Conservation (phyloP, 2,888 invertebrate genomes). For the Rhamnusium bicolor region DNA sequence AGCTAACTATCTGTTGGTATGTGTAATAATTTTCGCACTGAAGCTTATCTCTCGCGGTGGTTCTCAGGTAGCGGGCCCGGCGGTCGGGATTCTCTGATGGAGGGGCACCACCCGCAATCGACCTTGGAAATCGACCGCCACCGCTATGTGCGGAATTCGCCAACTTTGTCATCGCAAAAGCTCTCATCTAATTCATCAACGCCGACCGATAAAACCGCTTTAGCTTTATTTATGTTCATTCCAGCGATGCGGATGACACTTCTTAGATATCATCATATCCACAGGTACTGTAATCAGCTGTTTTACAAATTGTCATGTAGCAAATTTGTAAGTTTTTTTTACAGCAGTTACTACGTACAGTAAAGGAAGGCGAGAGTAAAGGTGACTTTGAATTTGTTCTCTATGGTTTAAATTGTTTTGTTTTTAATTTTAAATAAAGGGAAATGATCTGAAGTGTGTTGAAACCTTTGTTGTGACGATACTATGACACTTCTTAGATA, state of each 20-base stretch:
- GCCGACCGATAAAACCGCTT: background rate
- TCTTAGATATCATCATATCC: background rate
- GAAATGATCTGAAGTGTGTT: too few relatives aligned
- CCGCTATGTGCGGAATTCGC: conserved; percentile 62
- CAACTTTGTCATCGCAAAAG: conserved; percentile 27
- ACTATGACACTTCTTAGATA: background rate
- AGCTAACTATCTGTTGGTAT: conserved; percentile 36
- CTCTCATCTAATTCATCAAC: conserved; percentile 7
- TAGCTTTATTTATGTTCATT: background rate
- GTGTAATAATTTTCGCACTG: conserved; percentile 54
- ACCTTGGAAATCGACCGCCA: conserved; percentile 67
- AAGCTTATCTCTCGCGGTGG: conserved; percentile 59
- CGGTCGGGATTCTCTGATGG: conserved; percentile 62
- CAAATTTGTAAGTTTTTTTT: background rate
- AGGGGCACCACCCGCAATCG: conserved; percentile 69
- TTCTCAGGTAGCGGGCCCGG: conserved; percentile 61
- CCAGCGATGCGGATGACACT: background rate
- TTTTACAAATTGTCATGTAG: background rate
- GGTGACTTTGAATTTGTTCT: too few relatives aligned
- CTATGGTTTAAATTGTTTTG: too few relatives aligned
- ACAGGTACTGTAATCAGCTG: background rate
- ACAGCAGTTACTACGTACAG: too few relatives aligned
- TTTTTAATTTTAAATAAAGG: too few relatives aligned
- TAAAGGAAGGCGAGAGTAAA: too few relatives aligned
- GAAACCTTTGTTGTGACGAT: too few relatives aligned